Evolutionary conservation across 2,797 vertebrate genomes (phyloP).

Genomic region (Fundulus diaphanus): DNA sequence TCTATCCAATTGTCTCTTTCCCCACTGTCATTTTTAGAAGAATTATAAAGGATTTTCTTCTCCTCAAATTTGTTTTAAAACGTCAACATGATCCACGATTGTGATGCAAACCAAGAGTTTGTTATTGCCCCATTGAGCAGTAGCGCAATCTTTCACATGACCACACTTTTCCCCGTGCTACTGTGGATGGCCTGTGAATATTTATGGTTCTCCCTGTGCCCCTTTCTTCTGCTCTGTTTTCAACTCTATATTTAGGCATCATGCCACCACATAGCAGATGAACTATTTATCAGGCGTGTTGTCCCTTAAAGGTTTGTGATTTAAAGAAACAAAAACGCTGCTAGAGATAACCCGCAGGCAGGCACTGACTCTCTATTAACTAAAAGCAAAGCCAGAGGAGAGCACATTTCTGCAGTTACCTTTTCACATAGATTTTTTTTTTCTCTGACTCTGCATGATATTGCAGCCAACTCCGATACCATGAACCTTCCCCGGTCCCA

Average conservation of each 20-base stretch:
- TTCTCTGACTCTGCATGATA: conserved; percentile 44
- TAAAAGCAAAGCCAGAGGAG: conserved; percentile 14
- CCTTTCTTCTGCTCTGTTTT: conserved; percentile 78
- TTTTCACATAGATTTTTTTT: conserved; percentile 40
- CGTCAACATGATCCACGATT: conserved; percentile 15
- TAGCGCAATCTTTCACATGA: conserved; percentile 47
- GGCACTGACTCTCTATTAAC: conserved; percentile 13
- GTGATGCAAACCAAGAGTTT: conserved; percentile 16
- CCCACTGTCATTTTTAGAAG: conserved; percentile 18
- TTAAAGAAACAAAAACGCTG: conserved; percentile 44
- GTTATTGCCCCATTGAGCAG: conserved; percentile 25
- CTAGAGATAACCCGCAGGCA: conserved; percentile 30
- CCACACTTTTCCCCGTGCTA: conserved; percentile 35
- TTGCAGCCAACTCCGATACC: conserved; percentile 53
- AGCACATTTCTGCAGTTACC: conserved; percentile 29
- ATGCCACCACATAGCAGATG: conserved; percentile 68
- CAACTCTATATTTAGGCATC: conserved; percentile 76
- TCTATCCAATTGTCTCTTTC: conserved; percentile 12
- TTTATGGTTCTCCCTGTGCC: conserved; percentile 69
- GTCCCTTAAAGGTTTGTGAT: conserved; percentile 35
- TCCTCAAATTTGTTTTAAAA: conserved; percentile 27
- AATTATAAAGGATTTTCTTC: background rate
- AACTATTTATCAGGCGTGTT: conserved; percentile 58
- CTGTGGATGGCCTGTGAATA: conserved; percentile 74
- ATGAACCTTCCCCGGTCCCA: conserved; percentile 66